Conservation (phyloP, 2,888 invertebrate species). For the Scaptomyza cyrtandrae region DNA sequence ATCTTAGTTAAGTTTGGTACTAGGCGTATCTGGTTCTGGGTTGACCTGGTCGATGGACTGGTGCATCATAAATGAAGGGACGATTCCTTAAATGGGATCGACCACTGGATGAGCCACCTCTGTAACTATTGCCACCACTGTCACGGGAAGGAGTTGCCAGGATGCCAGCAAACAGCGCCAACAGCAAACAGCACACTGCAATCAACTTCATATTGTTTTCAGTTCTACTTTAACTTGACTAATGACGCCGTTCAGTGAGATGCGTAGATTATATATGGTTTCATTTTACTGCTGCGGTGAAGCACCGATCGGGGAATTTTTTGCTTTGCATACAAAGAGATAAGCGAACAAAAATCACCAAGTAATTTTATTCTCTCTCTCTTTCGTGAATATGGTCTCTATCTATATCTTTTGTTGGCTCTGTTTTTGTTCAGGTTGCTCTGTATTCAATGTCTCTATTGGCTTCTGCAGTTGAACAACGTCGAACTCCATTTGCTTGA, state of each 20-base stretch:
- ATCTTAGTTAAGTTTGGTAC: neutral
- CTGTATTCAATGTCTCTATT: neutral
- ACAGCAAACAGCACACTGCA: constrained; percentile 44
- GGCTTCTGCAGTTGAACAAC: constrained; percentile 6
- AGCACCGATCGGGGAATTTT: constrained; percentile 44
- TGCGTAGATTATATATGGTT: constrained; percentile 50
- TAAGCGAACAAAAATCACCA: constrained; percentile 40
- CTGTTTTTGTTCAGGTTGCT: neutral
- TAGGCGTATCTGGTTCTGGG: constrained; percentile 65
- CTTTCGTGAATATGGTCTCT: no score
- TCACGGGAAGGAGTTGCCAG: constrained; percentile 49
- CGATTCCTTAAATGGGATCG: constrained; percentile 18
- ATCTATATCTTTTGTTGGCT: constrained; percentile 27
- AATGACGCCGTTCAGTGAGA: neutral
- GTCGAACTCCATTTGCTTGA: constrained; percentile 61
- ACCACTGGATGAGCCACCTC: constrained; percentile 6
- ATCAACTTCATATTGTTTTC: constrained; percentile 51
- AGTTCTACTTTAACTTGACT: neutral
- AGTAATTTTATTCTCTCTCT: constrained; percentile 7
- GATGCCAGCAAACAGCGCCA: constrained; percentile 30
- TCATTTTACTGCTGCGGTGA: constrained; percentile 26
- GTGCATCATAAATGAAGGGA: constrained; percentile 58
- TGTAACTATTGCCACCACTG: constrained; percentile 41
- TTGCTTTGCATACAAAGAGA: constrained; percentile 12
- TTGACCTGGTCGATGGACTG: constrained; percentile 42